These are phyloP conservation scores for Scaptomyza parva DNA, from an alignment of 2,888 invertebrate genomes.

Conservation along the genomic window DNA sequence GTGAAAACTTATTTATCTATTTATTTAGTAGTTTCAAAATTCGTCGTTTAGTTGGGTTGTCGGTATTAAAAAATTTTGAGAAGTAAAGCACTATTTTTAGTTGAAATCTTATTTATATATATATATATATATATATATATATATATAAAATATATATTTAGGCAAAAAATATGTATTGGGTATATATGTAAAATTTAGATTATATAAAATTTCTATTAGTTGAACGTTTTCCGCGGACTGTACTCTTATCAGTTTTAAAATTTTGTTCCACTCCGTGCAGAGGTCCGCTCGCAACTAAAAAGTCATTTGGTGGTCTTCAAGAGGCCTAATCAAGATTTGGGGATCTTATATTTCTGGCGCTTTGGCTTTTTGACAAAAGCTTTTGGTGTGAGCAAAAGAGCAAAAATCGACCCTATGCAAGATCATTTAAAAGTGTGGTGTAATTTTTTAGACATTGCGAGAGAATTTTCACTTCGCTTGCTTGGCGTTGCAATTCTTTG, in stretches of 20 bases:
- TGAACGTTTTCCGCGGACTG: constrained; percentile 85
- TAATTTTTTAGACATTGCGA: constrained; percentile 36
- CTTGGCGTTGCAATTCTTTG: constrained; percentile 69
- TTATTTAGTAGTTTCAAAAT: constrained; percentile 52
- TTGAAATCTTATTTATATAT: constrained; percentile 72
- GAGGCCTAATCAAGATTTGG: constrained; percentile 71
- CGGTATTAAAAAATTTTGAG: constrained; percentile 60
- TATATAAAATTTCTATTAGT: constrained; percentile 70
- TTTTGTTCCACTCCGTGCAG: constrained; percentile 85
- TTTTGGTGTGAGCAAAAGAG: constrained; percentile 49
- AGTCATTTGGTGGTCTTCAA: constrained; percentile 74
- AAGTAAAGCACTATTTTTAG: constrained; percentile 73
- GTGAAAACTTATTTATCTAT: constrained; percentile 31
- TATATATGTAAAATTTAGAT: constrained; percentile 71
- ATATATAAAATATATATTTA: no score
- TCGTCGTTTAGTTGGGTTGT: constrained; percentile 64
- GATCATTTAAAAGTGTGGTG: constrained; percentile 53
- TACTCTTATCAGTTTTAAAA: constrained; percentile 74
- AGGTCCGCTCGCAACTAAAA: constrained; percentile 86
- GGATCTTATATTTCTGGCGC: constrained; percentile 66
- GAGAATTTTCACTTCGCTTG: constrained; percentile 24
- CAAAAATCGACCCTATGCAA: constrained; percentile 40
- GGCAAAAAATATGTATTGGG: constrained; percentile 65
- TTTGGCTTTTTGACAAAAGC: constrained; percentile 59
- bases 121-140: constrained; percentile 73